Percentiles rank a stretch among this genome's conserved stretches.
Conservation (phyloP, 2,113 vertebrate genomes). For the Pygoscelis antarcticus region DNA sequence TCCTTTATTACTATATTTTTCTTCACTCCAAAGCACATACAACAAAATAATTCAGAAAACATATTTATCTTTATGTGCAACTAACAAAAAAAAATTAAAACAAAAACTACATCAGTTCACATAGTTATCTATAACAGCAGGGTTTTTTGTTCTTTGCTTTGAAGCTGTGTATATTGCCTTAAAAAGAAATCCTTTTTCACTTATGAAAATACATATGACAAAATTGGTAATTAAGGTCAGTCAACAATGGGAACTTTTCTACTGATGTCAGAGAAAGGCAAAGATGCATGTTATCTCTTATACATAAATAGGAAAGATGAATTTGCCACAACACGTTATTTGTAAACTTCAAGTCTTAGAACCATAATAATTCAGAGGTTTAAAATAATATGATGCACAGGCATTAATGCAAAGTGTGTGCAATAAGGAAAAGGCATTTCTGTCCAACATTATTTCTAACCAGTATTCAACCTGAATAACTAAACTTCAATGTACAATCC, state of each 20-base stretch:
- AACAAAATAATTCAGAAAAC: neutral
- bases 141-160: neutral
- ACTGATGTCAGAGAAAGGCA: neutral
- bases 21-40: neutral
- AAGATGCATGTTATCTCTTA: neutral
- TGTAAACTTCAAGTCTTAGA: neutral
- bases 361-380: neutral
- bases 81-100: neutral
- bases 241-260: neutral
- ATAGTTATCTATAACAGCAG: neutral
- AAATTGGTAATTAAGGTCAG: neutral
- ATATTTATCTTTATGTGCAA: neutral
- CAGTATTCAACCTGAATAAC: neutral
- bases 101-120: neutral
- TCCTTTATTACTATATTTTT: neutral
- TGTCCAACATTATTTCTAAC: neutral
- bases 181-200: neutral
- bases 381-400: neutral
- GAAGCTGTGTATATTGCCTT: neutral
- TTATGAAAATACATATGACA: neutral
- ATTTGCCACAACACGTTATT: neutral
- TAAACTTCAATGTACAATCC: neutral
- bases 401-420: neutral
- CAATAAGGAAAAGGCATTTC: neutral
- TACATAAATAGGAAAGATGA: neutral